phyloP scores from a whole-genome alignment of 2,888 invertebrate species.

The Leistus spinibarbis region DNA sequence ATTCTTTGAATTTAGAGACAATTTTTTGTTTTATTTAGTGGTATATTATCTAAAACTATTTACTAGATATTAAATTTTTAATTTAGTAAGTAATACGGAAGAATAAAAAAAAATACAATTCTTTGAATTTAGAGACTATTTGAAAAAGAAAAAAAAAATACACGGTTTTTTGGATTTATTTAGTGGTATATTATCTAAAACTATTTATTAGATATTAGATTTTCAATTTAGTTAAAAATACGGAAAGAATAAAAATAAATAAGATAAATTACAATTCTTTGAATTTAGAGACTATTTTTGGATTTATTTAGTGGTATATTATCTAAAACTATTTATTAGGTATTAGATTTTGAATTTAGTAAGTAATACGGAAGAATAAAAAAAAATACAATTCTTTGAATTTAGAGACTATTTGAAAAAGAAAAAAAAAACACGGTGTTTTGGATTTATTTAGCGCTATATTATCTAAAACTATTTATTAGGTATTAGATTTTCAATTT shows the following conservation, averaged over 20 bases:
- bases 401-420: too few species aligned
- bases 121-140: too few species aligned
- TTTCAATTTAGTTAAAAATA: background rate
- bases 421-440: too few species aligned
- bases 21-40: background rate
- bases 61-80: background rate
- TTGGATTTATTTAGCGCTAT: background rate
- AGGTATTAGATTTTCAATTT: background rate
- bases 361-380: background rate
- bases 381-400: conserved; percentile 44
- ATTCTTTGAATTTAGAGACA: too few species aligned
- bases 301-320: background rate
- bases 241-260: background rate
- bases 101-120: conserved; percentile 43
- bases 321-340: conserved; percentile 1
- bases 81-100: background rate
- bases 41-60: conserved; percentile 4
- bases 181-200: background rate
- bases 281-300: too few species aligned
- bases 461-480: conserved; percentile 9
- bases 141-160: too few species aligned
- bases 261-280: conserved; percentile 43
- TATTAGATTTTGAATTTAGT: background rate
- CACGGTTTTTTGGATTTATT: background rate
- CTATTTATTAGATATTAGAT: background rate